Evolutionary conservation across 2,888 invertebrate genomes (phyloP), one percentile per base, ranked within the genome.

Genomic region (Ceramica pisi): DNA sequence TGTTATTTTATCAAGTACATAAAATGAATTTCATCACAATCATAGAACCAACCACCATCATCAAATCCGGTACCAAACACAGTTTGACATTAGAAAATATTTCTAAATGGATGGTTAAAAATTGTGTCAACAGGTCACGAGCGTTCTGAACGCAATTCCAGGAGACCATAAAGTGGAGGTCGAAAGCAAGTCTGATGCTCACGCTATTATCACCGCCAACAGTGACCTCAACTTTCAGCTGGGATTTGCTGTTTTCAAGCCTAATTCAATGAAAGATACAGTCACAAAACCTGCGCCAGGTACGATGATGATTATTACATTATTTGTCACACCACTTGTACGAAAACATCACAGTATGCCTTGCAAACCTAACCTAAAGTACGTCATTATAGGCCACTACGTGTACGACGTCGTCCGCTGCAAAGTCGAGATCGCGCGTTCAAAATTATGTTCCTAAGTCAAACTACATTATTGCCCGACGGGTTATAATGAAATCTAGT

Each of bases 271-370:
- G 3, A 83, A 73, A 7, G 90, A 90, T 21, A 92, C 92, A 1
- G 83, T 87, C 3, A 87, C 86, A 0, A 88, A 81, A 73, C 93
- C 93, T 0, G 75, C 89, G 3, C 83, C 88, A 86, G 91, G 93
- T 93, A 86, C 31, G 14, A 41, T 62, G 21, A 38, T 21, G n/a
- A 55, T 2, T 10, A 8, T 50, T 50, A 26, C 31, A 19, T 41
- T 38, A 19, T 46, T 46, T 46, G 19, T 46, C 14, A 41, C 41
- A 41, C 14, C 41, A 41, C 14, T 14, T 41, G 14, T 4, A 14
- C 41, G 4, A 16, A 41, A 41, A 41, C 41, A 9, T 41, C 9
- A 41, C 14, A 41, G 4, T 41, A 14, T 41, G 26, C 26, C 26
- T 3, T 26, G 7, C 12, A 3, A 7, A 12, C 41, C 41, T 41